Conservation (phyloP, 2,888 invertebrate genomes). For the Tholera decimalis region DNA sequence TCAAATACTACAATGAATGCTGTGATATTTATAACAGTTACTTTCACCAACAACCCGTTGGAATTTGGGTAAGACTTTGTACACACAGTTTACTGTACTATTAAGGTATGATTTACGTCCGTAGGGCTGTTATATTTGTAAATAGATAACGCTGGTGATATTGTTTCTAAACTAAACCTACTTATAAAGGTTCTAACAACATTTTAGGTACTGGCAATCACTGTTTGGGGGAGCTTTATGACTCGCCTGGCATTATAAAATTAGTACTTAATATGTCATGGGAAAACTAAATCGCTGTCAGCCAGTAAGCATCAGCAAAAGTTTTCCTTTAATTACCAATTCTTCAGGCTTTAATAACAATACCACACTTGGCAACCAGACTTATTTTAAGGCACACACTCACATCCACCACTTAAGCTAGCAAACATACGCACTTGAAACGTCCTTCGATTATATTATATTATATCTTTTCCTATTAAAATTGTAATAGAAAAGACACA, state of each 20-base stretch:
- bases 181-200: not conserved
- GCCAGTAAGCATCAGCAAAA: not conserved
- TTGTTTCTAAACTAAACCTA: not conserved
- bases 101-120: conserved; percentile 37
- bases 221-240: not conserved
- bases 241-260: not conserved
- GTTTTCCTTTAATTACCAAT: not conserved
- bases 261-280: not conserved
- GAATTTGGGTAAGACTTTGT: conserved; percentile 49
- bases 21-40: conserved; percentile 57
- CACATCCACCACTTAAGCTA: too few relatives aligned
- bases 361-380: not conserved
- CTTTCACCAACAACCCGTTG: conserved; percentile 59
- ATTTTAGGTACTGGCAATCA: not conserved
- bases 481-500: too few relatives aligned
- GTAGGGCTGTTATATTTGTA: conserved; percentile 25
- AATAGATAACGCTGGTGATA: conserved; percentile 9
- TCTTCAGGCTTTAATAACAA: not conserved
- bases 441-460: too few relatives aligned
- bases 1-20: conserved; percentile 58
- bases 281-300: not conserved
- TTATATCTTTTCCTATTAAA: too few relatives aligned
- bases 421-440: too few relatives aligned
- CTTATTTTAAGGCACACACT: too few relatives aligned
- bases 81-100: conserved; percentile 38